Evolutionary conservation across 2,113 vertebrate species (phyloP).

Genomic region (Atlantisia rogersi): DNA sequence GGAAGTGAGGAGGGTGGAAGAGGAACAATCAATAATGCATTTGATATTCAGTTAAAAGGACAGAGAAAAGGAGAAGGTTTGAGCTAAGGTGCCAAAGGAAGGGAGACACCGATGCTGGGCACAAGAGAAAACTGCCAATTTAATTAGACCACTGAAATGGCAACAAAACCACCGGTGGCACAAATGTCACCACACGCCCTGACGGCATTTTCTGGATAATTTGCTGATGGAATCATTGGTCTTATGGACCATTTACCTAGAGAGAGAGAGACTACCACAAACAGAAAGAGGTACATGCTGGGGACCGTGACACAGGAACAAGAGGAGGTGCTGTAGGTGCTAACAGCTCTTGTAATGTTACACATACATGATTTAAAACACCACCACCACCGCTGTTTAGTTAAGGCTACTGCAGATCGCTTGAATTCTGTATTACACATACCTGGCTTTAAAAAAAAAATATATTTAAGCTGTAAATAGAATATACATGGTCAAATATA

Average conservation of each 20-base stretch:
- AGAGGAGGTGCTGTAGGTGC: not conserved
- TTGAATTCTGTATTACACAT: not conserved
- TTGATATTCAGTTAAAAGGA: slow-evolving; percentile 13
- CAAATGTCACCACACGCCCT: slow-evolving; percentile 71
- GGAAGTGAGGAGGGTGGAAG: slow-evolving; percentile 1
- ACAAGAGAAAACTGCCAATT: slow-evolving; percentile 75
- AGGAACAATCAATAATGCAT: slow-evolving; percentile 16
- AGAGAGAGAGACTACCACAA: slow-evolving; percentile 77
- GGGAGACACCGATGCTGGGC: slow-evolving; percentile 36
- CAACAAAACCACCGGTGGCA: slow-evolving; percentile 68
- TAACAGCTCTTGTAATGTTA: not conserved
- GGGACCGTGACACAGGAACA: not conserved
- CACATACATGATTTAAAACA: not conserved
- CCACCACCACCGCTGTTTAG: not conserved
- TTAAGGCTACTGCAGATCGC: not conserved
- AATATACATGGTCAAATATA: not conserved
- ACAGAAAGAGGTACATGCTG: slow-evolving; percentile 74
- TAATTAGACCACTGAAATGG: slow-evolving; percentile 75
- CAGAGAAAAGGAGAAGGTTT: slow-evolving; percentile 40
- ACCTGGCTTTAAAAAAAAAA: not conserved
- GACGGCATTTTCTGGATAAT: slow-evolving; percentile 87
- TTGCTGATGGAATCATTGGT: slow-evolving; percentile 85
- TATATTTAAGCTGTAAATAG: not conserved
- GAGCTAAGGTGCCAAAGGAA: slow-evolving; percentile 54
- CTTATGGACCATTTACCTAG: slow-evolving; percentile 89